Evolutionary conservation across 1,140 invertebrate species (phyloP), one percentile per base, ranked within the genome.

Genomic region (Musca domestica): DNA sequence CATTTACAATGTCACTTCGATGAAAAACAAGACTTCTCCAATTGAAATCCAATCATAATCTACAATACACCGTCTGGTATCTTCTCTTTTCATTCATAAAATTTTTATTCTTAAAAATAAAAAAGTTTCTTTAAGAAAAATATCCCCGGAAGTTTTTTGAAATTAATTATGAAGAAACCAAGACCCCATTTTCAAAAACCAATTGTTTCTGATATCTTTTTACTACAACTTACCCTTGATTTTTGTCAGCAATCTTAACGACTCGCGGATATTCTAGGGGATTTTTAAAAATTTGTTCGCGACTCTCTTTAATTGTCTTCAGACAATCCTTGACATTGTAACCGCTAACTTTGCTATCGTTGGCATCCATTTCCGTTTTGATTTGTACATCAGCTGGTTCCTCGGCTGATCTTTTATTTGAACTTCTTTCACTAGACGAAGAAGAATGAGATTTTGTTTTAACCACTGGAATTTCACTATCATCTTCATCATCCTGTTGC

Each of bases 201-300:
- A 15, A 17, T 15, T 15, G 47, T 17, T 49, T 49, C 6, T 17
- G 34, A 7, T 41, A n/a, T 41, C n/a, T 52, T 52, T 52, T 10
- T 52, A 52, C 14, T 22, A 5, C 14, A 4, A 66, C 64, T 67
- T 51, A 70, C 27, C 78, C 75, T 5, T 75, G 71, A 1, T 70
- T 67, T n/a, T 72, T 71, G 46, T 81, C 77, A 49, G 70, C 71
- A 17, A 82, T 72, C 47, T 69, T 78, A 19, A 77, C 70, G 64
- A 77, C 72, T 47, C 71, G 70, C 14, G 78, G 76, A 17, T 74
- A 58, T 51, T 76, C 73, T 2, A 72, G 65, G 66, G 78, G 75
- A 14, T 66, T 63, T 49, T 79, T 77, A 17, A 75, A 69, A 67
- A 78, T 67, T 64, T 77, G 71, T 52, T 71, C 49, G 34, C 72